These are phyloP conservation scores for Diorhabda sublineata DNA, from an alignment of 1,140 invertebrate genomes.

Conservation along the genomic window DNA sequence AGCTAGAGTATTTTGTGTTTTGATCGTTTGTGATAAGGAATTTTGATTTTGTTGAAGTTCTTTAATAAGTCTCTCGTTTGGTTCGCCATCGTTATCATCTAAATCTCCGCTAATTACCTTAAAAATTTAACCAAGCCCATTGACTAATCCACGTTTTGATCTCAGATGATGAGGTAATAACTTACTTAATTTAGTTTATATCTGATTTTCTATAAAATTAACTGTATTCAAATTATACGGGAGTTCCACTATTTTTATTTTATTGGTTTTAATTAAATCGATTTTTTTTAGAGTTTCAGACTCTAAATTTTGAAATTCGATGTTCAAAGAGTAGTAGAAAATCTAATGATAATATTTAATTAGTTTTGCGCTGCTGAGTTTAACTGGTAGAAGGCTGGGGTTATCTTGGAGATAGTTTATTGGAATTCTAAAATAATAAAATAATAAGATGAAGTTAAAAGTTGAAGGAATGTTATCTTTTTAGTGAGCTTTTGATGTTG, in stretches of 20 bases:
- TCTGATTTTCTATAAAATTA: slow-evolving; percentile 11
- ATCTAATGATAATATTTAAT: neutral
- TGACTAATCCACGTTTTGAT: too few species aligned
- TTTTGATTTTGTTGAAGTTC: too few species aligned
- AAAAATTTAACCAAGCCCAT: too few species aligned
- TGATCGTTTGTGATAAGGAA: too few species aligned
- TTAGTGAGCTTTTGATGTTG: slow-evolving; percentile 22
- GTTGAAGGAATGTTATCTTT: neutral
- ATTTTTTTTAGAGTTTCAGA: neutral
- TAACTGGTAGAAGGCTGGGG: neutral
- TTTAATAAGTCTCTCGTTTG: slow-evolving; percentile 27
- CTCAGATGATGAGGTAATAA: slow-evolving; percentile 27
- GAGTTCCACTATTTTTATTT: neutral
- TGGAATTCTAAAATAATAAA: neutral
- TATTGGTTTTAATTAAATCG: neutral
- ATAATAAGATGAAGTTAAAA: neutral
- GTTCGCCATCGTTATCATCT: slow-evolving; percentile 34
- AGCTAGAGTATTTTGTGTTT: slow-evolving; percentile 10
- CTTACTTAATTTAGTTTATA: slow-evolving; percentile 29
- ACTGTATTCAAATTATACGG: neutral
- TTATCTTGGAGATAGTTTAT: neutral
- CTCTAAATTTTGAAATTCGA: neutral
- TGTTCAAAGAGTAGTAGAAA: neutral
- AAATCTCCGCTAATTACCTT: slow-evolving; percentile 32
- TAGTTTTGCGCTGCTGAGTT: neutral